Conservation (phyloP, 2,888 invertebrate species). For the Pachymerium ferrugineum region DNA sequence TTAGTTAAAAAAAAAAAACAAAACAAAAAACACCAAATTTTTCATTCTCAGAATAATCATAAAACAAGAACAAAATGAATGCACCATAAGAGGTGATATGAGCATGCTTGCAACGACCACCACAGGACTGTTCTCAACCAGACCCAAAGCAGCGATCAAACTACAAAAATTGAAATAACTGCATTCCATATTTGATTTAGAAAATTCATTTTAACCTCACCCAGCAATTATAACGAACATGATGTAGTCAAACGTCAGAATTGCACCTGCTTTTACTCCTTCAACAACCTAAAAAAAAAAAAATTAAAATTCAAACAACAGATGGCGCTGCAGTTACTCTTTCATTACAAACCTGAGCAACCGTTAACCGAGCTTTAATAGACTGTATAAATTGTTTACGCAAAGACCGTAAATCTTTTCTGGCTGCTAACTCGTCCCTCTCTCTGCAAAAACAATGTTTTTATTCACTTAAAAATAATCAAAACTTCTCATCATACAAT, state of each 20-base stretch:
- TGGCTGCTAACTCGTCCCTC: slow-evolving; percentile 19
- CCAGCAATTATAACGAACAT: slow-evolving; percentile 65
- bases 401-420: slow-evolving; percentile 16
- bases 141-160: slow-evolving; percentile 66
- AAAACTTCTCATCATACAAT: not conserved
- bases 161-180: slow-evolving; percentile 49
- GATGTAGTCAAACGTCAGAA: slow-evolving; percentile 70
- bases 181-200: not conserved
- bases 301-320: not conserved
- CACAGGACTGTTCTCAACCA: slow-evolving; percentile 68
- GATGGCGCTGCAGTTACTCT: not conserved
- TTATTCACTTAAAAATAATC: not conserved
- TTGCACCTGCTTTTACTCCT: slow-evolving; percentile 61
- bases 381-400: slow-evolving; percentile 56
- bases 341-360: slow-evolving; percentile 53
- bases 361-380: slow-evolving; percentile 61
- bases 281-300: slow-evolving; percentile 55
- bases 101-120: slow-evolving; percentile 73
- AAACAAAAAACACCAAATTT: not conserved
- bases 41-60: not conserved
- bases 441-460: slow-evolving; percentile 17
- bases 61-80: not conserved
- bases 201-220: slow-evolving; percentile 50
- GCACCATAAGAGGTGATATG: slow-evolving; percentile 71
- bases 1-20: slow-evolving; percentile 37